Base-by-base conservation (phyloP, 2,797 vertebrate genomes). In the Microchirus variegatus region DNA sequence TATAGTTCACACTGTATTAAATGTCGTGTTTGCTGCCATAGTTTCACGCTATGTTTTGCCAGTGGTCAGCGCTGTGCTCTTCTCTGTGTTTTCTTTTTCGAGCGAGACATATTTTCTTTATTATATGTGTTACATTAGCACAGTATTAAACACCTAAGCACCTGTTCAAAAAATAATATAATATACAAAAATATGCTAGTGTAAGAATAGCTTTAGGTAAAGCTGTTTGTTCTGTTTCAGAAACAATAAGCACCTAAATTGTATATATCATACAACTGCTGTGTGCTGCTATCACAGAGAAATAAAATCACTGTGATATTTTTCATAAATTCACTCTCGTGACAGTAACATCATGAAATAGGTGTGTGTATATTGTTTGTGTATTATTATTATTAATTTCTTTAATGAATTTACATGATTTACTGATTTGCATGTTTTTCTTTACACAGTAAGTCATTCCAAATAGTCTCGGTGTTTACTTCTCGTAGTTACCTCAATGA, bases 401-500 rank as follows among this genome's bases (percentile, higher is more conserved):
- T 40, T 11, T 11, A 9, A 10, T 63, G 10, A 0, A 45, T 17
- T 57, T 10, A 4, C 40, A 3, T 53, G 11, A 2, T 4, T 52
- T 12, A 13, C 22, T 12, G 42, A 43, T 45, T 17, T 14, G 9
- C 9, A 36, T 2, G n/a, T 53, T 15, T 37, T 51, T 14, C 0
- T 44, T 3, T 3, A 14, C n/a, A 2, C 12, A 13, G 41, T 52
- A 58, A 22, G 44, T 22, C 64, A 73, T 78, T 73, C 49, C 42
- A 22, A 67, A 35, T 42, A 77, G 70, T 42, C 56, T n/a, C 54
- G 46, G 69, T 58, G 59, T 78, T 88, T 54, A 73, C 72, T 75
- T 84, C 61, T 87, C 66, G 75, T 78, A 79, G 68, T 88, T 75
- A 67, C 81, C 84, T 56, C 73, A 67, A 89, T 92, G 65, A 90